Evolutionary conservation across 2,888 invertebrate species (phyloP).

Genomic region (Dynastes maya): DNA sequence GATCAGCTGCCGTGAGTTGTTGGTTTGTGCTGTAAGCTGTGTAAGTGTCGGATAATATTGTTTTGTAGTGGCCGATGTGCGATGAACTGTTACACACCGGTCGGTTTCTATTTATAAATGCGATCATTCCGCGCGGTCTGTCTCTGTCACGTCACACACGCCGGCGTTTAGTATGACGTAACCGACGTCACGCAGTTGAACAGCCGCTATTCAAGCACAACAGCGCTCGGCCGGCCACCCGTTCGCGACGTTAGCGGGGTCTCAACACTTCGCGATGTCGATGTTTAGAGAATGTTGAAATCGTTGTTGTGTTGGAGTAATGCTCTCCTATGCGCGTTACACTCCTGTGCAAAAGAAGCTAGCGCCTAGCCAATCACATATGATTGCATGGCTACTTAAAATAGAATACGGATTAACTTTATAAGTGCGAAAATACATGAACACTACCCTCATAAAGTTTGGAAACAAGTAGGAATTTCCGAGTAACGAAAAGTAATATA

Average conservation of each 20-base stretch:
- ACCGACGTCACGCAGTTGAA: slow-evolving; percentile 56
- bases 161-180: slow-evolving; percentile 54
- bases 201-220: slow-evolving; percentile 55
- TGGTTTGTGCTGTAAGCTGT: slow-evolving; percentile 6
- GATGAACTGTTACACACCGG: slow-evolving; percentile 49
- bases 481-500: too few relatives aligned
- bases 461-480: too few relatives aligned
- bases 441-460: too few relatives aligned
- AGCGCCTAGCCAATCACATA: too few relatives aligned
- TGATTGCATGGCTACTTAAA: too few relatives aligned
- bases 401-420: too few relatives aligned
- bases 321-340: background rate
- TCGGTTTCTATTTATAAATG: slow-evolving; percentile 50
- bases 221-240: slow-evolving; percentile 33
- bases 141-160: slow-evolving; percentile 49
- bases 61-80: slow-evolving; percentile 47
- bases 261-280: slow-evolving; percentile 26
- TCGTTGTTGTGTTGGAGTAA: slow-evolving; percentile 27
- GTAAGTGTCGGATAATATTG: slow-evolving; percentile 41
- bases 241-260: slow-evolving; percentile 40
- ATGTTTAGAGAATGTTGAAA: slow-evolving; percentile 42
- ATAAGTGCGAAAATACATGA: too few relatives aligned
- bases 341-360: background rate
- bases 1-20: slow-evolving; percentile 28
- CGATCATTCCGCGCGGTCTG: slow-evolving; percentile 46